Percentiles rank a stretch among this genome's conserved stretches.
These are phyloP conservation scores for Andrena hattorfiana DNA, from an alignment of 2,888 invertebrate species.

Conservation along the genomic window DNA sequence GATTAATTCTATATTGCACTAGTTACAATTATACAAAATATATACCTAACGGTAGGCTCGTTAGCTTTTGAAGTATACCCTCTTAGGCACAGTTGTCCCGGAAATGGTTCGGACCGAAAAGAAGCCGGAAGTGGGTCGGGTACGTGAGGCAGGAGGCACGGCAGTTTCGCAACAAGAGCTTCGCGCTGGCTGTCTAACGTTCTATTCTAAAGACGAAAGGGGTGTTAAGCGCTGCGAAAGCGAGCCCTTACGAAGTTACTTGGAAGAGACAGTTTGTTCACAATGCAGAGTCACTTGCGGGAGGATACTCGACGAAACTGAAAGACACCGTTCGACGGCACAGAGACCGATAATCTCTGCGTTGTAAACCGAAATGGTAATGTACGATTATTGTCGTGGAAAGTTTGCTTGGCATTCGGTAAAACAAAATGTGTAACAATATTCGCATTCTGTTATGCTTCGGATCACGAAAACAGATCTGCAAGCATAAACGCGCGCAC, in stretches of 20 bases:
- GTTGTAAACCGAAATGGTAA: not conserved
- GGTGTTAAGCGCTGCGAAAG: constrained; percentile 70
- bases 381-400: constrained; percentile 57
- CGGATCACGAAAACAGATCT: not conserved
- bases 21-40: constrained; percentile 71
- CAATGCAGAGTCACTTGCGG: constrained; percentile 58
- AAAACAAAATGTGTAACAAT: not conserved
- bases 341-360: not conserved
- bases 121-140: constrained; percentile 48
- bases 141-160: constrained; percentile 75
- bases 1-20: constrained; percentile 68
- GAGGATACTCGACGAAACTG: constrained; percentile 4
- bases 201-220: constrained; percentile 62
- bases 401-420: constrained; percentile 16
- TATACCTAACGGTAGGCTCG: constrained; percentile 67
- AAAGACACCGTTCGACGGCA: constrained; percentile 19
- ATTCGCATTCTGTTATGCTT: not conserved
- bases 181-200: constrained; percentile 56
- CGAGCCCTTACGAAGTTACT: constrained; percentile 53
- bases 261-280: constrained; percentile 71
- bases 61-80: constrained; percentile 62
- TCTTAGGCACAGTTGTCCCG: constrained; percentile 63
- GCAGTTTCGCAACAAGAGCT: constrained; percentile 60
- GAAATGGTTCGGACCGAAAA: constrained; percentile 59
- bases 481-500: not conserved